These are phyloP conservation scores for Trimorus sp. DNA, from an alignment of 2,888 invertebrate species.

Conservation along the genomic window DNA sequence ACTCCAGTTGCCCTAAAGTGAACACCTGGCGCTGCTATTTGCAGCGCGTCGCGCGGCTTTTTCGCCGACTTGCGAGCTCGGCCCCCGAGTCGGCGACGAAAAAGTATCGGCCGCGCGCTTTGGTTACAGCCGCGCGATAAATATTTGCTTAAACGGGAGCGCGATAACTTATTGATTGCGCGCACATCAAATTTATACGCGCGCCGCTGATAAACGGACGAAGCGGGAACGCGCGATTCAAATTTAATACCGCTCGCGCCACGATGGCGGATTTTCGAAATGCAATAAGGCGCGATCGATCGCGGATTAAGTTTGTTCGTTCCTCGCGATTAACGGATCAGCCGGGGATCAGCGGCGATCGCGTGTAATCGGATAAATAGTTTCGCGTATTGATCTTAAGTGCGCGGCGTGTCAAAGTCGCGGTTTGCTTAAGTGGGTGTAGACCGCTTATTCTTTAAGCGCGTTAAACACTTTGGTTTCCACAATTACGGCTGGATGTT, in stretches of 20 bases:
- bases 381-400: constrained; percentile 30
- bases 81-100: constrained; percentile 25
- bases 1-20: constrained; percentile 75
- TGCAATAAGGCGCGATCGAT: constrained; percentile 39
- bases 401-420: constrained; percentile 16
- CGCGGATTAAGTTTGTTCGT: constrained; percentile 22
- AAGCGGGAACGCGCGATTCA: constrained; percentile 56
- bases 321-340: constrained; percentile 27
- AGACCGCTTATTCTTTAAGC: constrained; percentile 11
- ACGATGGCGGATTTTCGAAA: constrained; percentile 61
- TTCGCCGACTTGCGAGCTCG: constrained; percentile 11
- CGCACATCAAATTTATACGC: constrained; percentile 58
- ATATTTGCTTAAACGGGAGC: constrained; percentile 58
- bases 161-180: constrained; percentile 61
- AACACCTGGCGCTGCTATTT: constrained; percentile 76
- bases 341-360: neutral
- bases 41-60: constrained; percentile 56
- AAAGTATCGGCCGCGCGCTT: constrained; percentile 45
- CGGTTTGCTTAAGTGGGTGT: constrained; percentile 11
- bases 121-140: constrained; percentile 60
- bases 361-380: constrained; percentile 13
- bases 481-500: neutral
- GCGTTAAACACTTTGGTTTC: neutral
- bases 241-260: constrained; percentile 53
- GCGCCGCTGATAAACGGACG: constrained; percentile 56